A percentile compares a stretch with the other conserved stretches of the same genome.
Conservation (phyloP, 2,888 invertebrate genomes). For the Nephrotoma guestfalica region DNA sequence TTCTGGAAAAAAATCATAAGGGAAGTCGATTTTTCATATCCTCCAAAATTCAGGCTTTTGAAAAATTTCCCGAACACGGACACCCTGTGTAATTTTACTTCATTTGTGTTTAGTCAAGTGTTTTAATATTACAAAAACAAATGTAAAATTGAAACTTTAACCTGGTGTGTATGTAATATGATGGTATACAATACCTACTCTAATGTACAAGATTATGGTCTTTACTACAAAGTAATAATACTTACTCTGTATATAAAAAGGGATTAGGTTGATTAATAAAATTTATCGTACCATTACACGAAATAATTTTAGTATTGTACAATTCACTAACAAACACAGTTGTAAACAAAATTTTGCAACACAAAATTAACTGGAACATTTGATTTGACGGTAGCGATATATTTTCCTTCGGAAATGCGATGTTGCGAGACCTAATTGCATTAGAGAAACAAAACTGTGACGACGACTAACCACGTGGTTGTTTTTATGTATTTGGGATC, state of each 20-base stretch:
- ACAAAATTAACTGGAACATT: neutral
- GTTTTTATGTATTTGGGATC: neutral
- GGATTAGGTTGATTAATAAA: neutral
- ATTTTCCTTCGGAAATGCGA: no score
- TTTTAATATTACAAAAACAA: neutral
- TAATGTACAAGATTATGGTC: neutral
- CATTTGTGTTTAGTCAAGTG: neutral
- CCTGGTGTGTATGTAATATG: neutral
- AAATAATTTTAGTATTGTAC: neutral
- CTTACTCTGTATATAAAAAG: neutral
- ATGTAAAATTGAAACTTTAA: neutral
- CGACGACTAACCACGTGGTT: neutral
- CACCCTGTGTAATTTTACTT: neutral
- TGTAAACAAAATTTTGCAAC: neutral
- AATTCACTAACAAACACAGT: neutral
- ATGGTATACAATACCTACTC: neutral
- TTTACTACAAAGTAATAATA: neutral
- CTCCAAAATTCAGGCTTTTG: no score
- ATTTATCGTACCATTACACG: neutral
- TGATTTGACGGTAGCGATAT: no score
- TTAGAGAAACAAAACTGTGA: no score
- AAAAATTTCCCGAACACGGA: no score
- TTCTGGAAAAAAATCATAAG: no score
- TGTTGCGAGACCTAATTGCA: no score
- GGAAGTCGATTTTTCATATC: no score